These are phyloP conservation scores for Cyprinodon brontotheroides DNA, from an alignment of 2,113 vertebrate species.

Conservation along the genomic window DNA sequence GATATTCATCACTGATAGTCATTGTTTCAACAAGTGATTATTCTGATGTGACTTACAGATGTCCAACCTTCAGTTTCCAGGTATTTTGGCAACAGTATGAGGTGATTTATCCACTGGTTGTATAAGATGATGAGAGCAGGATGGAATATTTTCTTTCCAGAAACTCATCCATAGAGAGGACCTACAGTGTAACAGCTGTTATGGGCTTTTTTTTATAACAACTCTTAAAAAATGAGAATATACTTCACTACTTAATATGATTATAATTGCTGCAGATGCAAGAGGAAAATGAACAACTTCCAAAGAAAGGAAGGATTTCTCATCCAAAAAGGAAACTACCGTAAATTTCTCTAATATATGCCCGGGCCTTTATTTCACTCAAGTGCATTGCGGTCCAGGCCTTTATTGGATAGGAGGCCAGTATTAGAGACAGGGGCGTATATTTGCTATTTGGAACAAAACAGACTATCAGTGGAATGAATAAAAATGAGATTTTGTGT, in stretches of 20 bases:
- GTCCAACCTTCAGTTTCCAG: slow-evolving; percentile 9
- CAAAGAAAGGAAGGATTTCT: background rate
- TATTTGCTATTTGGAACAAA: no score
- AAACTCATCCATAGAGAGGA: background rate
- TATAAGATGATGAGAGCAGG: background rate
- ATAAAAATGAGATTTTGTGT: no score
- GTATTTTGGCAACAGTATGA: background rate
- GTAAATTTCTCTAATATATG: no score
- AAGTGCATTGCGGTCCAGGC: no score
- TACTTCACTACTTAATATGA: background rate
- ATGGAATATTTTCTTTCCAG: background rate
- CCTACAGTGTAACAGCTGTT: background rate
- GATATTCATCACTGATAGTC: slow-evolving; percentile 28
- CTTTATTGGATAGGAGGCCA: no score
- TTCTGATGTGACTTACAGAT: slow-evolving; percentile 50
- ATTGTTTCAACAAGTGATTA: slow-evolving; percentile 39
- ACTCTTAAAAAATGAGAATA: background rate
- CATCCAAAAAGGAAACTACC: background rate
- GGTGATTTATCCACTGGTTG: slow-evolving; percentile 12
- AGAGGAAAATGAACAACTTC: background rate
- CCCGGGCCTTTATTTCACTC: no score
- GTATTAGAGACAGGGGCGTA: no score
- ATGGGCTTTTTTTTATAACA: background rate
- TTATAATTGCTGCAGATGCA: background rate
- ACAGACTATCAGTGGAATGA: no score